Evolutionary conservation across 1,140 invertebrate genomes (phyloP).

Genomic region (Agrilus planipennis): DNA sequence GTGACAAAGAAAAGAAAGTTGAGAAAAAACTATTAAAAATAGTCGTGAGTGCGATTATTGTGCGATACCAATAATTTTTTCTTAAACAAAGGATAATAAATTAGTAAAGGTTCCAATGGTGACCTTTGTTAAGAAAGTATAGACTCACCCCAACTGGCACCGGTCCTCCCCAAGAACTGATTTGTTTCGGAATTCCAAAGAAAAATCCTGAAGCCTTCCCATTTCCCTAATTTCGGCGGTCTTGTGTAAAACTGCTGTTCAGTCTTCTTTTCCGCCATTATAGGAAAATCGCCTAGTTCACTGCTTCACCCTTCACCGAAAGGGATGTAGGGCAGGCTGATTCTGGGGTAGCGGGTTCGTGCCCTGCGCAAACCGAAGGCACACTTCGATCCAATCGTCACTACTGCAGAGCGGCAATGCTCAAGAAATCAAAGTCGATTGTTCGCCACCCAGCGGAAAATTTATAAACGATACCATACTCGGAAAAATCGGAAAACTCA

Average conservation of each 20-base stretch:
- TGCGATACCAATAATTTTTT: too few species aligned
- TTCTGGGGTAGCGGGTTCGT: conserved; percentile 9
- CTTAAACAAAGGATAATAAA: too few species aligned
- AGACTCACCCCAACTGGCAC: conserved; percentile 86
- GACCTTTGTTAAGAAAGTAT: too few species aligned
- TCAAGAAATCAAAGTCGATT: too few species aligned
- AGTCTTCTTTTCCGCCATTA: conserved; percentile 65
- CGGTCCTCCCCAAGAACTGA: conserved; percentile 77
- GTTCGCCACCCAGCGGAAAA: too few species aligned
- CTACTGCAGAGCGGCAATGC: conserved; percentile 1
- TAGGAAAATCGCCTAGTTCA: conserved; percentile 4
- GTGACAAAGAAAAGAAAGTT: too few species aligned
- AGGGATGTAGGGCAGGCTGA: conserved; percentile 12
- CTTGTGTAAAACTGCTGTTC: conserved; percentile 63
- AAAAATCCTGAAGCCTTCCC: conserved; percentile 74
- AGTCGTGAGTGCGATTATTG: too few species aligned
- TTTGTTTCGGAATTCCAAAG: conserved; percentile 80
- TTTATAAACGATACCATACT: too few species aligned
- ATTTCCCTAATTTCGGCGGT: conserved; percentile 68
- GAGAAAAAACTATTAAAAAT: too few species aligned
- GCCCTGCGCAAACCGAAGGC: conserved; percentile 9
- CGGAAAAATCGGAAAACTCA: too few species aligned
- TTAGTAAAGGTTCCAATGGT: too few species aligned
- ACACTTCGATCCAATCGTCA: conserved; percentile 8
- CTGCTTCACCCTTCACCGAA: conserved; percentile 10